Percentiles rank a stretch among this genome's conserved stretches.
These are phyloP conservation scores for Nipponia nippon DNA, from an alignment of 2,113 vertebrate species.

Conservation along the genomic window DNA sequence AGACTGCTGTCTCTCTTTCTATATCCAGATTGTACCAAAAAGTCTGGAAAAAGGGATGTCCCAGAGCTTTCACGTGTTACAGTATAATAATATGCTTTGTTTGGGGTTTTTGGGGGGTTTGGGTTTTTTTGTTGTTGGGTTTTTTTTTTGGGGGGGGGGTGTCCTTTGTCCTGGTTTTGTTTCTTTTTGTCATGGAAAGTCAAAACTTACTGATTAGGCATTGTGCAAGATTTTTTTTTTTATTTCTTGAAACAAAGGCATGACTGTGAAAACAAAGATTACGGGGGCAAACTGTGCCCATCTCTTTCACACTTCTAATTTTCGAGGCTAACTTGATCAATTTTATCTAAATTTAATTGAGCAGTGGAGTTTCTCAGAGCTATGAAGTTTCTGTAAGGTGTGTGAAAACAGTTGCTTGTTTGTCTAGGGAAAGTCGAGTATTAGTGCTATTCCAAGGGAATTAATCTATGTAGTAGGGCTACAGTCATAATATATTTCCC, in stretches of 20 bases:
- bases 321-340: background rate
- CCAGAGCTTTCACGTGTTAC: background rate
- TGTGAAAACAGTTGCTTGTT: background rate
- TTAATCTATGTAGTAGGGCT: background rate
- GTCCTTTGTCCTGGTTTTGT: background rate
- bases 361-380: background rate
- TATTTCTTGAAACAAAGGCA: background rate
- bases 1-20: background rate
- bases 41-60: too few relatives aligned
- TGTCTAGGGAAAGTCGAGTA: background rate
- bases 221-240: background rate
- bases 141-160: rapidly evolving
- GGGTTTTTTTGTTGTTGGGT: too few relatives aligned
- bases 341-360: background rate
- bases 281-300: background rate
- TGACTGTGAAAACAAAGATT: background rate
- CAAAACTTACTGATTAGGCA: background rate
- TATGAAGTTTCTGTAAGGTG: background rate
- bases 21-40: background rate
- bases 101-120: too few relatives aligned
- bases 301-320: background rate
- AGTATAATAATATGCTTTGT: background rate
- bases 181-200: background rate
- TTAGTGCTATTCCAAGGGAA: background rate
- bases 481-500: background rate